These are phyloP conservation scores for Phaethon lepturus DNA, from an alignment of 2,113 vertebrate genomes.

Conservation along the genomic window DNA sequence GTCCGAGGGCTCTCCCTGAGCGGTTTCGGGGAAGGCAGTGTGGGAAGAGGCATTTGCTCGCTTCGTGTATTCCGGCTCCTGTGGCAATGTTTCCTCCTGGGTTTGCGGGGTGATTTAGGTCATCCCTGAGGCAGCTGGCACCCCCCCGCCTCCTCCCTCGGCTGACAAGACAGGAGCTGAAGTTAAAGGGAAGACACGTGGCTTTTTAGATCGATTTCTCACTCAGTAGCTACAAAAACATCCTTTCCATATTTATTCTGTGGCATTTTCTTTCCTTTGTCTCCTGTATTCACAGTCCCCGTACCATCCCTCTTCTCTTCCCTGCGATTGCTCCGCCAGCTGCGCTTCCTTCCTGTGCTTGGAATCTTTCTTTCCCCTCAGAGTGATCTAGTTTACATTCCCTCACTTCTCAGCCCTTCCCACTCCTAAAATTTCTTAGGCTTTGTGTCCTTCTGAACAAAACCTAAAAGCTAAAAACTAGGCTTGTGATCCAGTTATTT, in stretches of 20 bases:
- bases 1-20: neutral
- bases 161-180: neutral
- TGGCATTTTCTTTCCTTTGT: neutral
- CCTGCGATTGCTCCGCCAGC: neutral
- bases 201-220: neutral
- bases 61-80: neutral
- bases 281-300: neutral
- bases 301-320: neutral
- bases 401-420: neutral
- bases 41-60: neutral
- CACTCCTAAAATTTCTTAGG: neutral
- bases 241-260: neutral
- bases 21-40: neutral
- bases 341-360: accelerated
- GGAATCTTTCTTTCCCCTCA: neutral
- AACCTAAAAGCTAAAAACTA: neutral
- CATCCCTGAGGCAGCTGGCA: neutral
- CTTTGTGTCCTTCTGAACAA: neutral
- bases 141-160: too few relatives aligned
- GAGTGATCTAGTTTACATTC: neutral
- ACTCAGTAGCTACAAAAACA: neutral
- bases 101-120: neutral
- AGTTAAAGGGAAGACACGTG: neutral
- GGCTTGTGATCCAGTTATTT: neutral
- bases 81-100: neutral